Base-by-base conservation (phyloP, 2,113 vertebrate genomes). In the Saccopteryx leptura region DNA sequence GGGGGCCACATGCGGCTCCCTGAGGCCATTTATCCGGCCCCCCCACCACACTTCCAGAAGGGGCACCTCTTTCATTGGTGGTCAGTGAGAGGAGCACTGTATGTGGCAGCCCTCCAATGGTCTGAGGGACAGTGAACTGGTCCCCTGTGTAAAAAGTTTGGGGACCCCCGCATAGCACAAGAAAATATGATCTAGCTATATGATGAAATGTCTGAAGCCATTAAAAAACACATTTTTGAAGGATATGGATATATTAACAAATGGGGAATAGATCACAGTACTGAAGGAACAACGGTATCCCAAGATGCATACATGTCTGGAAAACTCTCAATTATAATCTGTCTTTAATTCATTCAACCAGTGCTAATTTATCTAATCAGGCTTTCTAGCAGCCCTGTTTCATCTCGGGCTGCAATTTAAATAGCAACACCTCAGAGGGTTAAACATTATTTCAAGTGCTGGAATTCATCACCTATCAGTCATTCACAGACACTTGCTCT, bases 211-310 rank as follows among this genome's bases (percentile, higher is more conserved):
- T 14, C 78, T 46, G 14, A 28, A 76, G 56, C 13, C 88, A 82
- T 60, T 71, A 48, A 86, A 88, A 94, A 60, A 71, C 48, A 80
- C 71, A 48, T 89, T 84, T 83, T 63, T 33, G 10, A 93, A 82
- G 15, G 65, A 88, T 58, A 54, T 85, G 39, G 39, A 39, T 39
- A 39, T 39, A 39, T 86, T 93, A 69, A 92, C 80, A 86, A 91
- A 84, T 31, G 39, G 28, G 17, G 79, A 95, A 60, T 15, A 28
- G 46, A 48, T 75, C 31, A 68, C 52, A 83, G 15, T 63, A 46
- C 0, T 66, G 52, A 91, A 78, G 39, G 26, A 80, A 85, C 31
- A 75, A 23, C 10, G 26, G 23, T 24, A 75, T 75, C 52, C 52
- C 71, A 88, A 85, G 46, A 85, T 31, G 31, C 23, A 75, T 28